phyloP scores from a whole-genome alignment of 2,888 invertebrate genomes.

The Trichogramma evanescens region DNA sequence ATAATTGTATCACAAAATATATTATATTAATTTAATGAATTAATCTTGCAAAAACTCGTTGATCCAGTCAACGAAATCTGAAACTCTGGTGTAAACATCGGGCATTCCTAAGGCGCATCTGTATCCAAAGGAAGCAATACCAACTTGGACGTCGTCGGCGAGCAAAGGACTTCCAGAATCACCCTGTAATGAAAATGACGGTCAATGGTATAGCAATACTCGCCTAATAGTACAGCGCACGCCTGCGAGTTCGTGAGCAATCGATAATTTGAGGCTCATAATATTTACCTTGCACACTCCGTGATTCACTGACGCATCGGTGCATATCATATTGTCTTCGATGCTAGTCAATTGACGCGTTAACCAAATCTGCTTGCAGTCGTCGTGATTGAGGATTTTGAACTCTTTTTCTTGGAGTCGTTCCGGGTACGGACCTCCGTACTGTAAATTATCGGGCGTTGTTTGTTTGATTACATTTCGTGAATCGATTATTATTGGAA shows the following conservation, averaged over 20 bases:
- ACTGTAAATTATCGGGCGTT: conserved; percentile 40
- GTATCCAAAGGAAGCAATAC: conserved; percentile 48
- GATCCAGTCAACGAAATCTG: conserved; percentile 44
- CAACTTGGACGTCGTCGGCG: conserved; percentile 32
- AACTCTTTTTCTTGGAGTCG: conserved; percentile 53
- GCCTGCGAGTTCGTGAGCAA: too few relatives aligned
- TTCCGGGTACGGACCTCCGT: conserved; percentile 52
- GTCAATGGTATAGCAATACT: too few relatives aligned
- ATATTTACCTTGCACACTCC: conserved; percentile 58
- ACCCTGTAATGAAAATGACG: background rate
- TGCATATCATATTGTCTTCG: conserved; percentile 53
- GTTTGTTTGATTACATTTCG: background rate
- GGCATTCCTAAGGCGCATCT: conserved; percentile 46
- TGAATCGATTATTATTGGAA: too few relatives aligned
- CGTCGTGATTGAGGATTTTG: conserved; percentile 49
- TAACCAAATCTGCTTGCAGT: conserved; percentile 44
- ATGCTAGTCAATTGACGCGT: conserved; percentile 34
- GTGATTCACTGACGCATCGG: conserved; percentile 53
- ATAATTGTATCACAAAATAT: too few relatives aligned
- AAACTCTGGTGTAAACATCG: conserved; percentile 47
- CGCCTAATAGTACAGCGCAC: background rate
- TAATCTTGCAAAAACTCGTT: conserved; percentile 14
- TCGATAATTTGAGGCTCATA: background rate
- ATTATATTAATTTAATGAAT: background rate
- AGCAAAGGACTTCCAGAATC: conserved; percentile 11